Base-by-base conservation (phyloP, 2,797 vertebrate genomes). In the Melanogrammus aeglefinus region DNA sequence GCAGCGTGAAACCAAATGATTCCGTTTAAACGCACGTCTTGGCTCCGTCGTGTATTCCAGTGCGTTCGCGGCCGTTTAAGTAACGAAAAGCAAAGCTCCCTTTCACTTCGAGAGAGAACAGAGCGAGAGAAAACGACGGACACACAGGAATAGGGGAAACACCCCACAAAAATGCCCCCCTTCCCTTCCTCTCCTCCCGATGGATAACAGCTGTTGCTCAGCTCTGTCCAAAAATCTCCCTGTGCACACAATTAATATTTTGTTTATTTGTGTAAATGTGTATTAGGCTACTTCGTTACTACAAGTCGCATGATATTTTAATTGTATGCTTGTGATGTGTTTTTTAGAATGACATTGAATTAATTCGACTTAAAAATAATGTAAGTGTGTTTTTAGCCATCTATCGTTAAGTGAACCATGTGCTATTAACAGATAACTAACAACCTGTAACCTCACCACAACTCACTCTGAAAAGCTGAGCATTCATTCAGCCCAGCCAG, bases 201-300 rank as follows among this genome's bases (percentile, higher is more conserved):
- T 85, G 79, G 77, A 41, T 76, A 80, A 83, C 88, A 90, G 86
- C 86, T 89, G 88, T 78, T 78, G 78, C 38, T 74, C 38, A 31
- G 70, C 70, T 72, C 29, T 29, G 27, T 31, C 27, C 69, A 71
- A 71, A 71, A 29, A 27, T 14, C 29, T 31, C 24, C 13, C 24
- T 69, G n/a, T 66, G n/a, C 63, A 66, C 24, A 66, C 2, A 57
- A 57, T 57, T 3, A 57, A 24, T 6, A 18, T 63, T 63, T n/a
- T 24, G 6, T 18, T 24, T 24, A 6, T 63, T n/a, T 8, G n/a
- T 63, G 24, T 24, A 33, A 71, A 71, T 13, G 24, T 31, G 27
- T 33, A 18, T 71, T 71, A n/a, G n/a, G n/a, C n/a, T n/a, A 71
- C 29, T 29, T 71, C 10, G 29, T 71, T 31, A 31, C 3, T 12